phyloP scores from a whole-genome alignment of 2,888 invertebrate species.

The Omphaloscelis lunosa region DNA sequence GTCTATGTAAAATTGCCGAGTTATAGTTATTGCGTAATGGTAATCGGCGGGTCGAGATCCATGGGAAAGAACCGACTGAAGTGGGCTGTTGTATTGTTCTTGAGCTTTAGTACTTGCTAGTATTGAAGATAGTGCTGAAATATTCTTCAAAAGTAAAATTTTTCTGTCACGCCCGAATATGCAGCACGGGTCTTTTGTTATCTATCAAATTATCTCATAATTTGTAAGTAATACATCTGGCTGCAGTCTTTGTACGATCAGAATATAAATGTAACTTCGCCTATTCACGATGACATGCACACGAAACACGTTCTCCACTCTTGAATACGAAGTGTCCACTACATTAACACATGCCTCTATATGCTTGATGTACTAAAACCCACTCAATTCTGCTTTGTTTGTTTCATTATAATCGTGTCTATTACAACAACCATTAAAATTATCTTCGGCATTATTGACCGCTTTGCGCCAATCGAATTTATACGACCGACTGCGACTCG shows the following conservation, averaged over 20 bases:
- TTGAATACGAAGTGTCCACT: slow-evolving; percentile 58
- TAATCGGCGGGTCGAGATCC: slow-evolving; percentile 46
- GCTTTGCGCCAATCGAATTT: slow-evolving; percentile 42
- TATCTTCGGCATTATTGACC: slow-evolving; percentile 43
- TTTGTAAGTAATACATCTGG: slow-evolving; percentile 49
- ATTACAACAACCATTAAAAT: slow-evolving; percentile 50
- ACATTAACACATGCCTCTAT: slow-evolving; percentile 45
- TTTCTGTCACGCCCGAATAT: not conserved
- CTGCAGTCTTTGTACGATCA: slow-evolving; percentile 31
- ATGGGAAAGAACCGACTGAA: slow-evolving; percentile 57
- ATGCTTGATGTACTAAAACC: slow-evolving; percentile 30
- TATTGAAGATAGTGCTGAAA: slow-evolving; percentile 1
- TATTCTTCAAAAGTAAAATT: not conserved
- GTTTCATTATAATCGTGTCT: slow-evolving; percentile 53
- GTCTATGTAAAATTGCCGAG: slow-evolving; percentile 61
- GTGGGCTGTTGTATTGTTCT: slow-evolving; percentile 43
- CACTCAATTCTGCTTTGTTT: slow-evolving; percentile 53
- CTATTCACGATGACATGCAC: slow-evolving; percentile 54
- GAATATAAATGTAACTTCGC: slow-evolving; percentile 54
- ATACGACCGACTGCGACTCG: slow-evolving; percentile 31
- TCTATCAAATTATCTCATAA: slow-evolving; percentile 22
- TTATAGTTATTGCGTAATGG: slow-evolving; percentile 65
- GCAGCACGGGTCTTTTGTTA: not conserved
- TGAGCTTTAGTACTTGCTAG: slow-evolving; percentile 6
- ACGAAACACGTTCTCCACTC: slow-evolving; percentile 44